These are phyloP conservation scores for Lycaena phlaeas DNA, from an alignment of 2,888 invertebrate species.

Conservation along the genomic window DNA sequence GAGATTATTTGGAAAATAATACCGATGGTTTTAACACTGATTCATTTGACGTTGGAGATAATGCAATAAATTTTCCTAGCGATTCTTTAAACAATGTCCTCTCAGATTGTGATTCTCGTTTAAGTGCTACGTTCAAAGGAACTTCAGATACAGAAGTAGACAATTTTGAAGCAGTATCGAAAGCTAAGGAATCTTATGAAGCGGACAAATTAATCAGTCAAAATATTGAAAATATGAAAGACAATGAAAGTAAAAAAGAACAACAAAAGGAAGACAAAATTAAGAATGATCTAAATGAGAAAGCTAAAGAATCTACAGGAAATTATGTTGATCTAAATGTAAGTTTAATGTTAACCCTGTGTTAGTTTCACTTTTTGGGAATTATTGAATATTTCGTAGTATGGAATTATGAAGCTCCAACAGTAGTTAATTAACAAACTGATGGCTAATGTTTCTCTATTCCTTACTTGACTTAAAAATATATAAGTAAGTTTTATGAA, in stretches of 20 bases:
- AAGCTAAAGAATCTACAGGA: too few relatives aligned
- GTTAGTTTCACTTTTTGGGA: too few relatives aligned
- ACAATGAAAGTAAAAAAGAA: not conserved
- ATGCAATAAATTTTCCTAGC: slow-evolving; percentile 56
- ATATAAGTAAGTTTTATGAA: too few relatives aligned
- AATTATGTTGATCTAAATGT: too few relatives aligned
- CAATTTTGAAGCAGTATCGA: slow-evolving; percentile 29
- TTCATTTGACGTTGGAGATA: slow-evolving; percentile 61
- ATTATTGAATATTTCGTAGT: too few relatives aligned
- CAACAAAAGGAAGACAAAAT: too few relatives aligned
- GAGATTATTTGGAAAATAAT: slow-evolving; percentile 59
- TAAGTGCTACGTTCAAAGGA: slow-evolving; percentile 35
- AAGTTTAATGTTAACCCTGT: too few relatives aligned
- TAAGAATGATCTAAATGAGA: too few relatives aligned
- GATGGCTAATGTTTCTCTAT: too few relatives aligned
- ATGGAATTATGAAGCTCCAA: too few relatives aligned
- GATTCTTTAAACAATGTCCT: slow-evolving; percentile 51
- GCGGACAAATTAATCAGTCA: not conserved
- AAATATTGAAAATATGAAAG: slow-evolving; percentile 1
- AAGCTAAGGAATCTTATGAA: slow-evolving; percentile 19
- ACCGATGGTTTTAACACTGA: slow-evolving; percentile 46
- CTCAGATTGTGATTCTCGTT: slow-evolving; percentile 53
- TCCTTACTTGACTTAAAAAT: too few relatives aligned
- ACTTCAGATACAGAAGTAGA: slow-evolving; percentile 47
- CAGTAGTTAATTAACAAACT: too few relatives aligned